A percentile compares a stretch with the other conserved stretches of the same genome.
phyloP scores from a whole-genome alignment of 1,140 invertebrate species.

The Tenebrio molitor region DNA sequence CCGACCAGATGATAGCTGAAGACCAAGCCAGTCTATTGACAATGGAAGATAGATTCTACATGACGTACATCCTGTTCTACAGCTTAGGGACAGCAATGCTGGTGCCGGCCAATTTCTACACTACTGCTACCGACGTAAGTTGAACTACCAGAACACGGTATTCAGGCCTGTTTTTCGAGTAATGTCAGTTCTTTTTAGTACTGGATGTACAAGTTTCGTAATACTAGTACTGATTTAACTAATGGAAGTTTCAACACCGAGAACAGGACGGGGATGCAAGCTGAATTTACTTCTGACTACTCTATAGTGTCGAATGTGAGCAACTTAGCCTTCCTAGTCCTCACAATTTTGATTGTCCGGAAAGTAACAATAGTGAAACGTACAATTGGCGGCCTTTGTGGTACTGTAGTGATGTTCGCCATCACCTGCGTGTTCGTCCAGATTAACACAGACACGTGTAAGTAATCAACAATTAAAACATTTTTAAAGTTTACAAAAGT shows the following conservation, averaged over 20 bases:
- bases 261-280: constrained; percentile 49
- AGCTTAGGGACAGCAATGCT: constrained; percentile 48
- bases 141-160: no score
- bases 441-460: constrained; percentile 51
- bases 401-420: constrained; percentile 48
- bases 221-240: not conserved
- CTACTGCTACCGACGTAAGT: constrained; percentile 53
- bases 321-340: constrained; percentile 46
- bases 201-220: constrained; percentile 55
- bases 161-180: no score
- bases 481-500: no score
- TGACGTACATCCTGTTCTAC: constrained; percentile 52
- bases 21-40: not conserved
- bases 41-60: constrained; percentile 50
- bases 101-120: constrained; percentile 52
- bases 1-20: constrained; percentile 3
- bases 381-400: constrained; percentile 42
- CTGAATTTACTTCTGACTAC: constrained; percentile 48
- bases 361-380: constrained; percentile 48
- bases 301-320: constrained; percentile 42
- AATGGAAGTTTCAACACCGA: not conserved
- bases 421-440: constrained; percentile 51
- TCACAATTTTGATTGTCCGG: constrained; percentile 44
- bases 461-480: constrained; percentile 46
- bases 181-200: constrained; percentile 53